phyloP scores from a whole-genome alignment of 2,888 invertebrate genomes.

The Quadriops clusia region DNA sequence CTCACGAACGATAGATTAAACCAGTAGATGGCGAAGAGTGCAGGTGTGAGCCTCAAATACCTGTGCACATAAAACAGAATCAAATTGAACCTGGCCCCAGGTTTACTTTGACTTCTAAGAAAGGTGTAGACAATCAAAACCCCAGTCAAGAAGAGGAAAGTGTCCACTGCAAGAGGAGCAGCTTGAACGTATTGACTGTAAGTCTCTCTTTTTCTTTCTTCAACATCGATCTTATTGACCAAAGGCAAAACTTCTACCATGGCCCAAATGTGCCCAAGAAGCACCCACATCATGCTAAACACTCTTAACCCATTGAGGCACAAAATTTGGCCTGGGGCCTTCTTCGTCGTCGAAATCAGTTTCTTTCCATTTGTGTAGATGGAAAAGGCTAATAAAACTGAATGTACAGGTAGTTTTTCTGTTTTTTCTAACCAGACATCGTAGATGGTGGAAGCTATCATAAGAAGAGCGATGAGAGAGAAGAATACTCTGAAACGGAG shows the following conservation, averaged over 20 bases:
- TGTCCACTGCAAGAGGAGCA: constrained; percentile 47
- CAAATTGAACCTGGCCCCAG: constrained; percentile 10
- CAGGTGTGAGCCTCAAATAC: constrained; percentile 35
- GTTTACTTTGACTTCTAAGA: constrained; percentile 9
- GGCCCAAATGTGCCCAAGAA: constrained; percentile 16
- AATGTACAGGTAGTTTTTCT: constrained; percentile 9
- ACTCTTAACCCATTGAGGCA: constrained; percentile 17
- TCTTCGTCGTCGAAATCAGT: constrained; percentile 7
- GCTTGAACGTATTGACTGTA: constrained; percentile 27
- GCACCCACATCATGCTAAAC: constrained; percentile 18
- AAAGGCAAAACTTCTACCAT: constrained; percentile 9
- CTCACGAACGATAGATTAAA: too few relatives aligned
- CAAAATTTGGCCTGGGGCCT: constrained; percentile 13
- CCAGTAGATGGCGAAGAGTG: constrained; percentile 14
- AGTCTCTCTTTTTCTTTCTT: constrained; percentile 19
- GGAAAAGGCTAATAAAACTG: constrained; percentile 14
- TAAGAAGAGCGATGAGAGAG: constrained; percentile 8
- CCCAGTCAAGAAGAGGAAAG: constrained; percentile 53
- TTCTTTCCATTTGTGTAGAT: constrained; percentile 13
- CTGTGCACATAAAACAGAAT: constrained; percentile 24
- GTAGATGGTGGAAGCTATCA: constrained; percentile 12
- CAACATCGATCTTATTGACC: constrained; percentile 11
- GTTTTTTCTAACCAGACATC: constrained; percentile 10
- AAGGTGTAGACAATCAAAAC: constrained; percentile 40
- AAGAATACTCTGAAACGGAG: constrained; percentile 14